These are phyloP conservation scores for human (Homo sapiens) DNA, from an alignment of 2,113 vertebrate species.

Conservation along the genomic window DNA sequence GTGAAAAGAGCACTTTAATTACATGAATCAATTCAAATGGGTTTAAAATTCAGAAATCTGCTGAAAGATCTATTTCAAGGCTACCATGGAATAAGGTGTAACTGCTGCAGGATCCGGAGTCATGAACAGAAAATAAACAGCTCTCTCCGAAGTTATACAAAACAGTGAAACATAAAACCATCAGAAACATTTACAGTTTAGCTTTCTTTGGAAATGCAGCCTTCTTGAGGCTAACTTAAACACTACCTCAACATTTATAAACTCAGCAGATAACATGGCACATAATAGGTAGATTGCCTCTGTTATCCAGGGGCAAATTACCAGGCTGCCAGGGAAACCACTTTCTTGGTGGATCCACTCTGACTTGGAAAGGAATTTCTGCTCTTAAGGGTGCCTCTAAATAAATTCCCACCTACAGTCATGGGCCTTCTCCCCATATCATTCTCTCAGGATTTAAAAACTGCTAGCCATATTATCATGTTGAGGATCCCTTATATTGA, in stretches of 20 bases:
- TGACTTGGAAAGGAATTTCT: neutral
- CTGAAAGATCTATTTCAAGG: neutral
- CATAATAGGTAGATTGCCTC: neutral
- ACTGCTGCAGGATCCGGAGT: neutral
- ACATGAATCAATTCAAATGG: constrained; percentile 43
- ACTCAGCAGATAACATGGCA: neutral
- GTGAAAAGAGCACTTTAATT: constrained; percentile 45
- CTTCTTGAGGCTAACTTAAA: constrained; percentile 38
- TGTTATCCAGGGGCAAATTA: neutral
- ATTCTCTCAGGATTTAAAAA: neutral
- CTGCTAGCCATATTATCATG: neutral
- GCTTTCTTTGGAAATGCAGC: constrained; percentile 4
- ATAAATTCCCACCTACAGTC: neutral
- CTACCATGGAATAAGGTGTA: neutral
- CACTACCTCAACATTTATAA: neutral
- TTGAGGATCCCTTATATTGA: neutral
- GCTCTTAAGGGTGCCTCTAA: neutral
- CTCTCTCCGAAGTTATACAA: neutral
- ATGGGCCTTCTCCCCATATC: neutral
- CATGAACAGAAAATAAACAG: constrained; percentile 60
- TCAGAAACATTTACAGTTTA: constrained; percentile 34
- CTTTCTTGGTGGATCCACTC: neutral
- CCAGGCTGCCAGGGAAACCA: neutral
- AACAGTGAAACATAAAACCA: constrained; percentile 59
- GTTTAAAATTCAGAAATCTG: constrained; percentile 30